A percentile compares a stretch with the other conserved stretches of the same genome.
Evolutionary conservation across 2,888 invertebrate species (phyloP).

Genomic region (Hetaerina titia): DNA sequence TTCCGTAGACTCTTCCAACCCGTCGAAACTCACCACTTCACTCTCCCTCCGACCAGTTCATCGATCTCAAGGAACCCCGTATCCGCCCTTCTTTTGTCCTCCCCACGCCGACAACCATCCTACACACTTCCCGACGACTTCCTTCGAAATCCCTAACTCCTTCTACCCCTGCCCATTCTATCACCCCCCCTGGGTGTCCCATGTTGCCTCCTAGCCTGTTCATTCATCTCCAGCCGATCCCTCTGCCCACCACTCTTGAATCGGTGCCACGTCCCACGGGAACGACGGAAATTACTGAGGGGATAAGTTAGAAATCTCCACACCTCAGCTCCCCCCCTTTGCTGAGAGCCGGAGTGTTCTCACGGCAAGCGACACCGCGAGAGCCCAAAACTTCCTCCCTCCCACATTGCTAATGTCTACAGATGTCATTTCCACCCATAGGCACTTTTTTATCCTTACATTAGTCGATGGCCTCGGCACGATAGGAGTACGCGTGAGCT

Average conservation of each 20-base stretch:
- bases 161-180: background rate
- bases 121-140: background rate
- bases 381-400: no score
- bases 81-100: background rate
- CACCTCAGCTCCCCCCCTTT: background rate
- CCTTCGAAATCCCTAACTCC: background rate
- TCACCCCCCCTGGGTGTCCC: background rate
- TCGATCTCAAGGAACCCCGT: background rate
- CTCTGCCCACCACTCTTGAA: background rate
- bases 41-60: background rate
- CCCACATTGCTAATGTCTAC: background rate
- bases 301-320: background rate
- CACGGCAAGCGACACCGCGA: no score
- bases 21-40: background rate
- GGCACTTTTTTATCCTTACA: no score
- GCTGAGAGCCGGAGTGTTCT: background rate
- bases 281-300: background rate
- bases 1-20: background rate
- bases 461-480: no score
- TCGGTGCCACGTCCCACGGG: background rate
- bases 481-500: no score
- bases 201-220: background rate
- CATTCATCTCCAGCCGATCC: background rate
- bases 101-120: background rate
- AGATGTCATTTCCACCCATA: background rate